Base-by-base conservation (phyloP, 1,140 invertebrate genomes). In the Daktulosphaira vitifoliae region DNA sequence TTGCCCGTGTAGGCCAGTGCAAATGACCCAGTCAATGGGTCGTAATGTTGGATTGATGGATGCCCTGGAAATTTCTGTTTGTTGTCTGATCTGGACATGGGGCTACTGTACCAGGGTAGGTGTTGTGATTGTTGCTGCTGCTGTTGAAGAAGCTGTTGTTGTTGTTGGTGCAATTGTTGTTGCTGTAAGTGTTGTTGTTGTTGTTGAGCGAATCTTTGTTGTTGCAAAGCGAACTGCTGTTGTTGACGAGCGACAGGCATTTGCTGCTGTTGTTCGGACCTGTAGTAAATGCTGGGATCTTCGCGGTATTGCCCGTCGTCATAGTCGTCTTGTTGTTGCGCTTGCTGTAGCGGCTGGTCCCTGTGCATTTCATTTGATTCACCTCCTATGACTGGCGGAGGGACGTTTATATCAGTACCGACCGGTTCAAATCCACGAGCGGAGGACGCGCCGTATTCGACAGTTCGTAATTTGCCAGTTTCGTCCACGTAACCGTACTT, bases 401-500 rank as follows among this genome's bases (percentile, higher is more conserved):
- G 82, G 0, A 89, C 87, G 72, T 86, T 86, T 70, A 92, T 89
- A 39, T 83, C 88, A 37, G 81, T 81, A 33, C 88, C 88, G 72
- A 77, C 73, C 7, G 87, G 86, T 71, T 87, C 83, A 72, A 89
- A 91, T 25, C 88, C 88, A 49, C 83, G 73, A 16, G 80, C 76
- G 20, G 80, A 76, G 59, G 81, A 82, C 3, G 88, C 88, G n/a
- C 87, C 87, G 70, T 91, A 91, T 65, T 89, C 85, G 5, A 87
- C 78, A 71, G 86, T 84, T 8, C 82, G 79, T 0, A 84, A 67
- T 70, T 81, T 82, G 15, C 89, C 88, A 15, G 78, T 76, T 68
- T 89, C 88, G 68, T 91, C 89, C 0, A 90, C 80, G 73, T 90
- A 92, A 18, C 87, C 84, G 71, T 88, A 86, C 73, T 89, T 88